These are phyloP conservation scores for Diabrotica virgifera DNA, from an alignment of 1,140 invertebrate species.

Conservation along the genomic window DNA sequence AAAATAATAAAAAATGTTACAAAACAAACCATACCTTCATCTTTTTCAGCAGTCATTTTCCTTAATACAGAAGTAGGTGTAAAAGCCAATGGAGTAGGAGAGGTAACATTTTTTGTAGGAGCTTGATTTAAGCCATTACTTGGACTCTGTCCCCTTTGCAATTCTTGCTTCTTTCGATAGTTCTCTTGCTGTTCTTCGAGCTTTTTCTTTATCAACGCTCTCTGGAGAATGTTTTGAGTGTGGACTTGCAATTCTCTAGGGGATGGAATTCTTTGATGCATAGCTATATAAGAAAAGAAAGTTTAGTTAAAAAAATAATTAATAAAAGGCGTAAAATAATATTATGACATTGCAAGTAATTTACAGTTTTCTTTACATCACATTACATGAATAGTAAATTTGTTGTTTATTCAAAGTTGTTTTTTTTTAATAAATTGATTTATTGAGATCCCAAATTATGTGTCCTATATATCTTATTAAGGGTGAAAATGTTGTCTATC, in stretches of 20 bases:
- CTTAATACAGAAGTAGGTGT: constrained; percentile 85
- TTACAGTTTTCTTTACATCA: too few species aligned
- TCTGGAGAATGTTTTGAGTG: constrained; percentile 79
- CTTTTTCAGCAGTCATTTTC: constrained; percentile 91
- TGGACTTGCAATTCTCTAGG: constrained; percentile 78
- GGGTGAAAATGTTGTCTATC: too few species aligned
- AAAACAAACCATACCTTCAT: constrained; percentile 46
- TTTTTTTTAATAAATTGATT: too few species aligned
- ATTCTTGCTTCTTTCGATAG: constrained; percentile 73
- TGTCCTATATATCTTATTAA: too few species aligned
- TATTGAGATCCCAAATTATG: too few species aligned
- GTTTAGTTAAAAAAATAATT: too few species aligned
- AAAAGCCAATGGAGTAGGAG: constrained; percentile 73
- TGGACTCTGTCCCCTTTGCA: constrained; percentile 51
- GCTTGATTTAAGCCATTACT: constrained; percentile 27
- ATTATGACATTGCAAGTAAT: too few species aligned
- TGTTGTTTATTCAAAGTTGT: too few species aligned
- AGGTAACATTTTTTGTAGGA: constrained; percentile 48
- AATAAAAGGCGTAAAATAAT: too few species aligned
- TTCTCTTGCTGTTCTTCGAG: constrained; percentile 82
- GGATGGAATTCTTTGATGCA: constrained; percentile 72
- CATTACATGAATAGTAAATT: too few species aligned
- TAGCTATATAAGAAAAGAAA: constrained; percentile 48
- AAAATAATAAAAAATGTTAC: background rate
- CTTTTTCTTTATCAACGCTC: constrained; percentile 80